Conservation (phyloP, 2,888 invertebrate genomes). For the Heliconius hortense region DNA sequence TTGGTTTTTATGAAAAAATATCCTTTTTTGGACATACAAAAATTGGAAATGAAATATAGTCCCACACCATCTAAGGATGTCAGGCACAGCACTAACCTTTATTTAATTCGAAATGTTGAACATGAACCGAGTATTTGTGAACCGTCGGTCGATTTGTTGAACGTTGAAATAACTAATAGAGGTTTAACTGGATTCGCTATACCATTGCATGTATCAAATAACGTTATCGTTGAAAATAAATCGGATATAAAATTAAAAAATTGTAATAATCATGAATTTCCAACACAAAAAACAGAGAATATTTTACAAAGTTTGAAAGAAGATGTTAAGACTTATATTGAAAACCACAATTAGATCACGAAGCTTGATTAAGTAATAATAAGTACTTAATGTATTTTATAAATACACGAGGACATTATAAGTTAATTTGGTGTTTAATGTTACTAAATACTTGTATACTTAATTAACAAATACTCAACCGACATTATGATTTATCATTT, state of each 20-base stretch:
- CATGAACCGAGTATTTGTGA: slow-evolving; percentile 61
- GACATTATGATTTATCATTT: too few species aligned
- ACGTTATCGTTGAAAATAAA: slow-evolving; percentile 44
- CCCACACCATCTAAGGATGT: slow-evolving; percentile 54
- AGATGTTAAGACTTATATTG: slow-evolving; percentile 51
- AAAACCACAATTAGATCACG: slow-evolving; percentile 19
- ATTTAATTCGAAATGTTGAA: slow-evolving; percentile 48
- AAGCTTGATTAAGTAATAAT: not conserved
- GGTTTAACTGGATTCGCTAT: slow-evolving; percentile 72
- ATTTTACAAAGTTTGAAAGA: slow-evolving; percentile 48
- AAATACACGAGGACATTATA: not conserved
- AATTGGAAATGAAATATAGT: slow-evolving; percentile 62
- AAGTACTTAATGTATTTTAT: not conserved
- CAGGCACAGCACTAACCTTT: slow-evolving; percentile 56
- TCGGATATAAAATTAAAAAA: slow-evolving; percentile 42
- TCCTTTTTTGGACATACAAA: slow-evolving; percentile 70
- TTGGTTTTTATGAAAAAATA: slow-evolving; percentile 75
- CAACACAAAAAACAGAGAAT: slow-evolving; percentile 19
- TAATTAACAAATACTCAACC: too few species aligned
- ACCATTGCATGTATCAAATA: slow-evolving; percentile 56
- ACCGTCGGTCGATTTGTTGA: slow-evolving; percentile 56
- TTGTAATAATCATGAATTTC: not conserved
- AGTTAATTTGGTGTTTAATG: not conserved
- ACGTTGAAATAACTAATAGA: slow-evolving; percentile 70
- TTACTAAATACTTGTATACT: not conserved